Percentiles rank a stretch among this genome's conserved stretches.
phyloP scores from a whole-genome alignment of 2,797 vertebrate genomes.

The Taeniopygia guttata region DNA sequence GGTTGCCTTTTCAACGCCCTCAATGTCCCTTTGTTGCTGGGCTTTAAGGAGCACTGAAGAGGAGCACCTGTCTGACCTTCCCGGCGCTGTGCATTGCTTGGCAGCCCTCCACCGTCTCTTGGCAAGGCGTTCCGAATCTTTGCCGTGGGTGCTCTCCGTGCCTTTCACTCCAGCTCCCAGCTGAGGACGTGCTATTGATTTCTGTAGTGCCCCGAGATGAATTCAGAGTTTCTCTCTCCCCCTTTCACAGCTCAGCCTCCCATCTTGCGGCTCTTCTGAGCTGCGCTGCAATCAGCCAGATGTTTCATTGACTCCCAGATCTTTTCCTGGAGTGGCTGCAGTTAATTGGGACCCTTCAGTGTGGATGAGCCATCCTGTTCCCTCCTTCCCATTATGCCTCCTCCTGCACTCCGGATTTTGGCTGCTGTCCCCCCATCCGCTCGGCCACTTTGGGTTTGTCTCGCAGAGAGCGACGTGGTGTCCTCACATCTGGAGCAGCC shows the following conservation, averaged over 20 bases:
- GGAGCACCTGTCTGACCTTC: constrained; percentile 63
- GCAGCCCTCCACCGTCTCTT: constrained; percentile 55
- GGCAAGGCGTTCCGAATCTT: constrained; percentile 7
- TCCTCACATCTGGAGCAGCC: background rate
- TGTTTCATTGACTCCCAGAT: constrained; percentile 74
- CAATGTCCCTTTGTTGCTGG: constrained; percentile 50
- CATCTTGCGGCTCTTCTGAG: constrained; percentile 69
- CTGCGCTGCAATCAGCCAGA: constrained; percentile 68
- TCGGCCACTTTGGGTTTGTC: background rate
- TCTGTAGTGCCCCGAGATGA: constrained; percentile 43
- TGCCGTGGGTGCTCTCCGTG: constrained; percentile 35
- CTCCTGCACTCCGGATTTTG: background rate
- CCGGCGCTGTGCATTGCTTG: background rate
- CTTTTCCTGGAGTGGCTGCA: constrained; percentile 68
- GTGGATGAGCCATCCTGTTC: constrained; percentile 58
- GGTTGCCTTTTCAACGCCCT: constrained; percentile 35
- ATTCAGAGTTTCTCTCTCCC: constrained; percentile 64
- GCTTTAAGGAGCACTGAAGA: constrained; percentile 39
- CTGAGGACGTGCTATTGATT: constrained; percentile 44
- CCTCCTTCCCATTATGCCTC: constrained; percentile 29
- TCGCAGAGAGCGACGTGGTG: fast-evolving
- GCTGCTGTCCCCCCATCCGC: background rate
- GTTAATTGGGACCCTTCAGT: constrained; percentile 70
- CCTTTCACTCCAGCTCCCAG: constrained; percentile 36
- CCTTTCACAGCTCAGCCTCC: constrained; percentile 61